Conservation (phyloP, 2,888 invertebrate genomes). For the Pammene fasciana region DNA sequence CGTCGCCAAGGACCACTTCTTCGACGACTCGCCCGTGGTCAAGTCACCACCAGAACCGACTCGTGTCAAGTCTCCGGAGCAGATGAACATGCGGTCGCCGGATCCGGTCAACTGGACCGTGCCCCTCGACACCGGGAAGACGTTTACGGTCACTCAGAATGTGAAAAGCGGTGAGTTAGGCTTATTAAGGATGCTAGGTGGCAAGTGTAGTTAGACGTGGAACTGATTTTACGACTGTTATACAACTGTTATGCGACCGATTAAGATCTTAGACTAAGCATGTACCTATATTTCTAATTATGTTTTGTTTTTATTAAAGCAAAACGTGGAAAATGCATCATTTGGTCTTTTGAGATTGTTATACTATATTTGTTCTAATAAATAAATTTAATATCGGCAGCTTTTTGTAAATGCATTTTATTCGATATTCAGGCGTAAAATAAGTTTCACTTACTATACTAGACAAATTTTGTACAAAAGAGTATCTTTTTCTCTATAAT, state of each 20-base stretch:
- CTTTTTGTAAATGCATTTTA: conserved; percentile 34
- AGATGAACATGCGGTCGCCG: conserved; percentile 95
- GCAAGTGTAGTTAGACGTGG: conserved; percentile 62
- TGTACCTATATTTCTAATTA: background rate
- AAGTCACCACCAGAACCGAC: conserved; percentile 97
- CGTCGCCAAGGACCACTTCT: conserved; percentile 80
- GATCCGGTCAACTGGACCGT: conserved; percentile 98
- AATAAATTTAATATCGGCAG: background rate
- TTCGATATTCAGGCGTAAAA: conserved; percentile 50
- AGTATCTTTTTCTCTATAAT: conserved; percentile 66
- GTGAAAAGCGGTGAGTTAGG: conserved; percentile 86
- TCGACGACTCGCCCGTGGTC: conserved; percentile 86
- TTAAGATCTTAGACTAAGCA: too few relatives aligned
- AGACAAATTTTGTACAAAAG: conserved; percentile 55
- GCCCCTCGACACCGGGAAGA: conserved; percentile 95
- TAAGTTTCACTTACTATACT: conserved; percentile 46
- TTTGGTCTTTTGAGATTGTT: conserved; percentile 36
- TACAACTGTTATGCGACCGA: conserved; percentile 26
- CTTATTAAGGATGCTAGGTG: conserved; percentile 61
- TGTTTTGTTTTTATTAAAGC: background rate
- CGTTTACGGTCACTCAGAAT: conserved; percentile 96
- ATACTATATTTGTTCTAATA: conserved; percentile 6
- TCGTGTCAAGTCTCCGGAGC: conserved; percentile 95
- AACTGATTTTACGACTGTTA: conserved; percentile 50
- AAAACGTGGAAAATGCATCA: background rate